Evolutionary conservation across 2,888 invertebrate species (phyloP).

Genomic region (Escarpia spicata): DNA sequence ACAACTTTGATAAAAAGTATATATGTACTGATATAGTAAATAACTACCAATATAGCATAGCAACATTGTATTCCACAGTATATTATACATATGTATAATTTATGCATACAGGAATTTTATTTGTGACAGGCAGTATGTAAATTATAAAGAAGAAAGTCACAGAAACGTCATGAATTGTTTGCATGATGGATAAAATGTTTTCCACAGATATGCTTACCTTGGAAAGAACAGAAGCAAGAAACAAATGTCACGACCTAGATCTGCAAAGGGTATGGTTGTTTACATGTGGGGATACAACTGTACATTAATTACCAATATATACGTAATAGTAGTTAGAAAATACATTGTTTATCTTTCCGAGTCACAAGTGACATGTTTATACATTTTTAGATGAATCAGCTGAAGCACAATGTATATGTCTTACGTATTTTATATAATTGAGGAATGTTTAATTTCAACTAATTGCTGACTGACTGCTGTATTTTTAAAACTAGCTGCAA

Average conservation of each 20-base stretch:
- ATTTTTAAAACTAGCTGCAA: not conserved
- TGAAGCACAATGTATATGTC: not conserved
- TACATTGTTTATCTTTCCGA: not conserved
- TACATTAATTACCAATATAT: not conserved
- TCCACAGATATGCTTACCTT: slow-evolving; percentile 52
- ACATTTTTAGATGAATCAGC: not conserved
- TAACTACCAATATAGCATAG: not conserved
- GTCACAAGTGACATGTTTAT: not conserved
- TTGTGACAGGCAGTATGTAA: not conserved
- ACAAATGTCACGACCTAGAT: not conserved
- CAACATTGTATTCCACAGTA: too few relatives aligned
- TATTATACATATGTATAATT: not conserved
- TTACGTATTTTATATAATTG: too few relatives aligned
- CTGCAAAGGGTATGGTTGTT: not conserved
- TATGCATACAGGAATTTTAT: not conserved
- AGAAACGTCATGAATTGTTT: not conserved
- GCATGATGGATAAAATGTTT: not conserved
- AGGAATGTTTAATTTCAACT: too few relatives aligned
- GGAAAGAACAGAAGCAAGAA: slow-evolving; percentile 49
- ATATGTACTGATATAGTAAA: not conserved
- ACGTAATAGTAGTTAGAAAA: not conserved
- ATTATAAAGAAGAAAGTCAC: not conserved
- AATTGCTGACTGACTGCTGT: too few relatives aligned
- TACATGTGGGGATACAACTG: not conserved
- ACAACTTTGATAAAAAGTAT: too few relatives aligned